Percentiles rank a stretch among this genome's conserved stretches.
phyloP scores from a whole-genome alignment of 2,888 invertebrate genomes.

The Watsonalla cultraria region DNA sequence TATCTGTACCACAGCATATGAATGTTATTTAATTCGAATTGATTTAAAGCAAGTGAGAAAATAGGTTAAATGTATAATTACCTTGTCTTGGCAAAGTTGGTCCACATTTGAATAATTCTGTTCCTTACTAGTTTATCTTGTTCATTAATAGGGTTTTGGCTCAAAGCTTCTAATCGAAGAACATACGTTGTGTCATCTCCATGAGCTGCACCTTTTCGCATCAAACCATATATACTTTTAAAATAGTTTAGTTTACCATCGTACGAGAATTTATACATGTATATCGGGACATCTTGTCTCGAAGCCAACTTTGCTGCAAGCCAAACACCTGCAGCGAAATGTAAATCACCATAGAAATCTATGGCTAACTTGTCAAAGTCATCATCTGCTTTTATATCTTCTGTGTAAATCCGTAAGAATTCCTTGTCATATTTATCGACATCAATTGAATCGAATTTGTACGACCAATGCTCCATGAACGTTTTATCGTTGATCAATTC shows the following conservation, averaged over 20 bases:
- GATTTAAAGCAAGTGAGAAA: not conserved
- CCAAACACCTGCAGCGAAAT: constrained; percentile 39
- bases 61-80: constrained; percentile 17
- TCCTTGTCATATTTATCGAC: constrained; percentile 16
- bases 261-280: constrained; percentile 41
- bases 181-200: constrained; percentile 37
- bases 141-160: constrained; percentile 4
- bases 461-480: constrained; percentile 29
- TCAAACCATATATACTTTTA: constrained; percentile 23
- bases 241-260: constrained; percentile 36
- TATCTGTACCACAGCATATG: too few relatives aligned
- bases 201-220: constrained; percentile 37
- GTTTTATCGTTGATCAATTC: constrained; percentile 28
- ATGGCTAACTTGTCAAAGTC: constrained; percentile 26
- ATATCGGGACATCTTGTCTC: constrained; percentile 26
- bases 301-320: constrained; percentile 26
- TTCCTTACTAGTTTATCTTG: constrained; percentile 23
- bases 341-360: constrained; percentile 45
- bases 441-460: constrained; percentile 21
- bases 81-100: constrained; percentile 50
- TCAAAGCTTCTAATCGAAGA: constrained; percentile 7
- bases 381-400: constrained; percentile 12
- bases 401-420: constrained; percentile 14
- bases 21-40: too few relatives aligned
- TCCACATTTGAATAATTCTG: constrained; percentile 45